Evolutionary conservation across 2,888 invertebrate species (phyloP), one percentile per base, ranked within the genome.

Genomic region (Drosophila acutilabella): DNA sequence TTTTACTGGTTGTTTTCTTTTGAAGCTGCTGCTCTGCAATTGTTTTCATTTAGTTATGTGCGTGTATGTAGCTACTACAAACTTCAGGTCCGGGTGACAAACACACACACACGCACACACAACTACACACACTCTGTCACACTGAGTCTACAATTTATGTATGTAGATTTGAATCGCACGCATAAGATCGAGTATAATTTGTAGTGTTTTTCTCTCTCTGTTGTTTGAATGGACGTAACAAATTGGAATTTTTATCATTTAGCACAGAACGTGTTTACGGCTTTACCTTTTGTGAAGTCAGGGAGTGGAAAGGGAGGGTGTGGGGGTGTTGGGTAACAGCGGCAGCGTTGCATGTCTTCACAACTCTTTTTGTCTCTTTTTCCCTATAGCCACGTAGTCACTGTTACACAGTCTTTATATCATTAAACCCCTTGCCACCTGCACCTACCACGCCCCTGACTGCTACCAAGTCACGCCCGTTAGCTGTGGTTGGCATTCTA

Each of bases 401-500:
- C 23, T 23, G 6, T 6, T 23, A 6, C 6, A 6, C 23, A 23
- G 23, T 33, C 47, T 40, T 54, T 7, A 14, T 60, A 73, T 58
- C 73, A 48, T 61, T 58, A 64, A 78, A 7, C 20, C 5, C 10
- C 51, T 42, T 7, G 6, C 38, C 10, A 18, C 18, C 42, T 18
- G 11, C 11, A 14, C 23, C 42, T 18, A 10, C 11, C 18, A 33
- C 36, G 4, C 38, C 45, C 20, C 42, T 30, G 41, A 30, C 33
- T 33, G 30, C 42, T 36, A 33, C 38, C 42, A 41, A 23, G 74
- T 64, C 78, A 75, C 71, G 71, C 57, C 40, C 47, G 47, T 60
- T 64, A 64, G 20, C 52, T 80, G 81, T 82, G 80, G 70, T 74
- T 79, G 80, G 82, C 80, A 81, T 81, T 77, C 74, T 72, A 81